phyloP scores from a whole-genome alignment of 2,113 vertebrate genomes.

The Tragulus kanchil region DNA sequence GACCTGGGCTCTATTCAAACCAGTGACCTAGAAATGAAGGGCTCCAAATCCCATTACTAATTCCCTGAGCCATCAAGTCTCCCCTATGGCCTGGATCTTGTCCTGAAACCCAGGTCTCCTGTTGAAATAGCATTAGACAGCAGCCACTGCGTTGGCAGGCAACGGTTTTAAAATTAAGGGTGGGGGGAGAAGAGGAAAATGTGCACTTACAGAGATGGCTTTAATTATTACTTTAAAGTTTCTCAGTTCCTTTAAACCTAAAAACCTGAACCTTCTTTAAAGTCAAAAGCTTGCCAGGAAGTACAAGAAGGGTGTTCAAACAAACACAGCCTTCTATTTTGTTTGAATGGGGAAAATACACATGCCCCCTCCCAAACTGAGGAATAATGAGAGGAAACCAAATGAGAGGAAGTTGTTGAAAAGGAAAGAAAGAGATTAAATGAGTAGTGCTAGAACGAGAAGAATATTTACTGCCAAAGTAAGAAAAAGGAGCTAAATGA shows the following conservation, averaged over 20 bases:
- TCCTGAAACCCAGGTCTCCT: slow-evolving; percentile 54
- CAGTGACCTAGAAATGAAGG: slow-evolving; percentile 80
- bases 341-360: slow-evolving; percentile 74
- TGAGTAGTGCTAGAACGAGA: slow-evolving; percentile 72
- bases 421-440: slow-evolving; percentile 80
- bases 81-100: slow-evolving; percentile 59
- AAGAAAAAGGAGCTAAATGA: slow-evolving; percentile 69
- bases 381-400: slow-evolving; percentile 81
- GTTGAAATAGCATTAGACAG: not conserved
- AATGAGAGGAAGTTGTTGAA: slow-evolving; percentile 78
- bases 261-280: slow-evolving; percentile 67
- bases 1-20: slow-evolving; percentile 66
- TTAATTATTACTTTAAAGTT: slow-evolving; percentile 62
- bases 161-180: not conserved
- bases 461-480: slow-evolving; percentile 82
- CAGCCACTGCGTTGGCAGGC: slow-evolving; percentile 39
- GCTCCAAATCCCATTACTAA: slow-evolving; percentile 56
- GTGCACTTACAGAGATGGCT: not conserved
- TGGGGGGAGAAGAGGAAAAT: not conserved
- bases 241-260: slow-evolving; percentile 74
- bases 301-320: slow-evolving; percentile 72
- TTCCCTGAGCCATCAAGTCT: slow-evolving; percentile 59
- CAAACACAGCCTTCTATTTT: slow-evolving; percentile 68
- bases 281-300: slow-evolving; percentile 65
- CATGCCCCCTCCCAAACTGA: slow-evolving; percentile 48